Evolutionary conservation across 2,113 vertebrate species (phyloP).

Genomic region (Crotalus helleri): DNA sequence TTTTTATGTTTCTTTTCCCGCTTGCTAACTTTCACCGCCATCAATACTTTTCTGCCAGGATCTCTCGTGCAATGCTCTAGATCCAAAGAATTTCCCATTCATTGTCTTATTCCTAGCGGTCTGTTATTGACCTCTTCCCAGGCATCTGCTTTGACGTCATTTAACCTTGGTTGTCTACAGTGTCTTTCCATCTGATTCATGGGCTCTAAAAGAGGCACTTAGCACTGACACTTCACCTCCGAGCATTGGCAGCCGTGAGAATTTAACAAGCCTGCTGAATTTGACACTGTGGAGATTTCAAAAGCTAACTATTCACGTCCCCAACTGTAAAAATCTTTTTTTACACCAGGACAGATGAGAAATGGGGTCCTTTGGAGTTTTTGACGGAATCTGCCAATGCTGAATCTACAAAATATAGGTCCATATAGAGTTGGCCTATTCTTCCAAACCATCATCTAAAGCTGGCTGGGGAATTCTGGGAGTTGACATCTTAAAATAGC

Average conservation of each 20-base stretch:
- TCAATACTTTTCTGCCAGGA: slow-evolving; percentile 66
- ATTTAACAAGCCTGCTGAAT: background rate
- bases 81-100: slow-evolving; percentile 65
- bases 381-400: background rate
- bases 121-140: slow-evolving; percentile 76
- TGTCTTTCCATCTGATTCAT: slow-evolving; percentile 70
- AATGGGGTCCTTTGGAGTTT: background rate
- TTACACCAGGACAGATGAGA: background rate
- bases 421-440: background rate
- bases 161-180: slow-evolving; percentile 71
- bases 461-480: background rate
- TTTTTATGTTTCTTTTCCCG: slow-evolving; percentile 41
- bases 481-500: background rate
- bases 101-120: slow-evolving; percentile 66
- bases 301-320: slow-evolving; percentile 43
- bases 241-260: background rate
- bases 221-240: slow-evolving; percentile 43
- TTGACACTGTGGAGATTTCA: slow-evolving; percentile 16
- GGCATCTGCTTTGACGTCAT: slow-evolving; percentile 70
- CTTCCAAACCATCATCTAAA: background rate
- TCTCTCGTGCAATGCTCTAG: background rate
- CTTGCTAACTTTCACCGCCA: slow-evolving; percentile 64
- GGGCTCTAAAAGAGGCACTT: slow-evolving; percentile 69
- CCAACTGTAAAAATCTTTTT: background rate
- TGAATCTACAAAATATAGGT: background rate